Evolutionary conservation across 2,888 invertebrate genomes (phyloP), one percentile per base, ranked within the genome.

Genomic region (Physocephala rufipes): DNA sequence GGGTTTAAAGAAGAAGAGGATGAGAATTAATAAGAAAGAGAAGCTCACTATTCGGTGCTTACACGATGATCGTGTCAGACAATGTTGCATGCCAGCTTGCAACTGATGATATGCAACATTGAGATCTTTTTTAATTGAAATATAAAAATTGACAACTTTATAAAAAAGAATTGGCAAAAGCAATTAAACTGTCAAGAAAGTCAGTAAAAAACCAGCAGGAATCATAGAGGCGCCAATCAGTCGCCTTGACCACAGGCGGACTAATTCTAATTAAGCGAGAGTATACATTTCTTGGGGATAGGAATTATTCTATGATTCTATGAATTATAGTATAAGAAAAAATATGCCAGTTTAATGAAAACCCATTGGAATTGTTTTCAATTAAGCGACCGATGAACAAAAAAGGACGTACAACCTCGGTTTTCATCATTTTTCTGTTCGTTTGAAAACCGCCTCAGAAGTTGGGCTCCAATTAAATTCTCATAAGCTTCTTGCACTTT

Each of bases 111-210:
- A 59, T 30, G 5, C 30, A 59, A 59, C 26, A 30, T 28, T 59
- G 36, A 9, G 30, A 26, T 26, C 19, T 24, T 59, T 49, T 59
- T 59, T 59, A 59, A 59, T 59, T 59, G 59, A 59, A 59, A 59
- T 59, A 59, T 59, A 59, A 59, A 36, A 59, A 59, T 59, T 59
- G 59, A 59, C 59, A 59, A 59, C 59, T 59, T 30, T 59, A 30
- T 59, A 36, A 30, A 26, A 30, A 36, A 16, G 28, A 30, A 26
- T 26, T 4, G 13, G 28, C 28, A 49, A 49, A 49, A n/a, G 49
- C 49, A 49, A 49, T 49, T 49, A 49, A 59, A n/a, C 30, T n/a
- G 59, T 49, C 49, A 49, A 19, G 15, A 49, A 49, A 49, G 49
- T 4, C 49, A 49, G 49, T 49, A 36, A 36, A 36, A n/a, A 36